Conservation (phyloP, 2,113 vertebrate genomes). For the Ictalurus furcatus region DNA sequence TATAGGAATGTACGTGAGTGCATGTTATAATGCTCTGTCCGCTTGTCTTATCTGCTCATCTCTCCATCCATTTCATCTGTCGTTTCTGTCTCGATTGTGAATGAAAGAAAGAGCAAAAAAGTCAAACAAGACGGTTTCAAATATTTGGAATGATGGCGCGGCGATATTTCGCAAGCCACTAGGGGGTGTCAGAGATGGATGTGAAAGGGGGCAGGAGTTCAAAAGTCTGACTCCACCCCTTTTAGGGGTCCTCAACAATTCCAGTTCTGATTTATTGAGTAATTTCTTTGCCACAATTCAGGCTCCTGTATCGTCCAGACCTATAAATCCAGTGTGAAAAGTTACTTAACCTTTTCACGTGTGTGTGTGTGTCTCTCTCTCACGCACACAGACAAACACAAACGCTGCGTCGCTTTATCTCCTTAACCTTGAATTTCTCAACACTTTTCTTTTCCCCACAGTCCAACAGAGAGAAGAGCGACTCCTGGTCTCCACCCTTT, state of each 20-base stretch:
- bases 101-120: not conserved
- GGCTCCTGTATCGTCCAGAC: not conserved
- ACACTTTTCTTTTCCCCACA: not conserved
- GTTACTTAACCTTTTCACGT: not conserved
- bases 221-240: not conserved
- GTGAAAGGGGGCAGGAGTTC: not conserved
- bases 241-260: not conserved
- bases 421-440: not conserved
- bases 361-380: no score
- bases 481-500: not conserved
- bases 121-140: not conserved
- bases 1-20: not conserved
- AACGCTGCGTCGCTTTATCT: not conserved
- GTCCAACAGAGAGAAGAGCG: slow-evolving; percentile 14
- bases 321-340: not conserved
- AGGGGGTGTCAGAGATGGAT: not conserved
- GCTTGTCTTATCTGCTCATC: slow-evolving; percentile 7
- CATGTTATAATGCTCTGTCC: not conserved
- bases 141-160: not conserved
- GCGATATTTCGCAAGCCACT: slow-evolving; percentile 11
- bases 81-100: not conserved
- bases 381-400: not conserved
- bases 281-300: not conserved
- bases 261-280: not conserved
- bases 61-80: no score